These are phyloP conservation scores for Etia nguti DNA, from an alignment of 2,113 vertebrate genomes.

Conservation along the genomic window DNA sequence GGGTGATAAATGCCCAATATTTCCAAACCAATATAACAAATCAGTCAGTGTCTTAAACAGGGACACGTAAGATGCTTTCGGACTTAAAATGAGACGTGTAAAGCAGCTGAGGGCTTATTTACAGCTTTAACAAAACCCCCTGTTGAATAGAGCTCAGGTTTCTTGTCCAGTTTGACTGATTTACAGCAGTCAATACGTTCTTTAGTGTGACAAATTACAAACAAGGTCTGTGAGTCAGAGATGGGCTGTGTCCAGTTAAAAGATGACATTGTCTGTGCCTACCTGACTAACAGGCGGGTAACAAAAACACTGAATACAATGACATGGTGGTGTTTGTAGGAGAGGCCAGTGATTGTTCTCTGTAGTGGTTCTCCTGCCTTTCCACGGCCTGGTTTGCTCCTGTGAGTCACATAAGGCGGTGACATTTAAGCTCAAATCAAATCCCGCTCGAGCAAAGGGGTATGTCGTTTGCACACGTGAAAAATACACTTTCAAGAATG, in stretches of 20 bases:
- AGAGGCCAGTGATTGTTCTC: slow-evolving; percentile 30
- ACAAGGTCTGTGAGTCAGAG: not conserved
- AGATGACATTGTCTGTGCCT: not conserved
- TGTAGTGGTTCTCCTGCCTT: slow-evolving; percentile 34
- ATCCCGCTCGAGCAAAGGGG: not conserved
- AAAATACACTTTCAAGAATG: not conserved
- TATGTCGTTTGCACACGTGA: not conserved
- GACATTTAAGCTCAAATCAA: not conserved
- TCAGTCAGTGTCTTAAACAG: not conserved
- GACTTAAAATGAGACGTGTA: not conserved
- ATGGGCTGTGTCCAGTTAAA: not conserved
- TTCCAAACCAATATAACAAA: not conserved
- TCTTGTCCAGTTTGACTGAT: not conserved
- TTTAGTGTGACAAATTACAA: not conserved
- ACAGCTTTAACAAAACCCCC: not conserved
- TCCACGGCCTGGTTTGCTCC: slow-evolving; percentile 4
- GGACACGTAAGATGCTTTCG: not conserved
- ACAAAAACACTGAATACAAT: slow-evolving; percentile 25
- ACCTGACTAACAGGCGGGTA: slow-evolving; percentile 34
- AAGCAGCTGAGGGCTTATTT: not conserved
- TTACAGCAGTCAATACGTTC: not conserved
- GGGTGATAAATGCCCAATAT: not conserved
- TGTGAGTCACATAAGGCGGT: slow-evolving; percentile 29
- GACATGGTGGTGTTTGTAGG: not conserved
- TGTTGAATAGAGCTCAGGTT: not conserved